Base-by-base conservation (phyloP, 1,140 invertebrate genomes). In the Micrasema minimum region DNA sequence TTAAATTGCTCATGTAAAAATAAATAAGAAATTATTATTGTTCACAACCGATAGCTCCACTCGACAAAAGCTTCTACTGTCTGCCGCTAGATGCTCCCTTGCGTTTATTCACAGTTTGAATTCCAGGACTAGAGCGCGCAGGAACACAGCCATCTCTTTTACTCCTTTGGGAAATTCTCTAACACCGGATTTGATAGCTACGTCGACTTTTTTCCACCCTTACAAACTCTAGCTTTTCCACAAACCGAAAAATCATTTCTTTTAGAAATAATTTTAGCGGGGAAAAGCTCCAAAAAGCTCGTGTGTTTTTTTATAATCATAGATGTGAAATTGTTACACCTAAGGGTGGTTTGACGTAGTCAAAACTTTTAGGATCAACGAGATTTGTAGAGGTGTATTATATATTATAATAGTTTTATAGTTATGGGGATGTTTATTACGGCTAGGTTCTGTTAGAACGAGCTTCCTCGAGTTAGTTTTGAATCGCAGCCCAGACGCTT, bases 401-500 rank as follows among this genome's bases (percentile, higher is more conserved):
- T n/a, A n/a, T n/a, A n/a, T n/a, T n/a, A n/a, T n/a, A n/a, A n/a
- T n/a, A n/a, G n/a, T n/a, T n/a, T n/a, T n/a, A n/a, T n/a, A n/a
- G n/a, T n/a, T n/a, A 31, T 57, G 53, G 53, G 69, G 64, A 67
- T 64, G 65, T 64, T 35, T 31, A 35, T 35, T 14, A n/a, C n/a
- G 53, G 53, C 37, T 35, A 37, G 53, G 26, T 22, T 23, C 38
- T n/a, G 37, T 9, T 62, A 20, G 38, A 41, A 41, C 38, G 31
- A 16, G 37, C 38, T 23, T 57, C 37, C 51, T 38, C 38, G 37
- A 70, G 45, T 66, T 64, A 74, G 72, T 74, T 53, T 55, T 43
- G 67, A 61, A 66, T 61, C 59, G 64, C 67, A 57, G 16, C 45
- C 57, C 72, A 57, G 62, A 65, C 72, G 67, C 65, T 70, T 55